Evolutionary conservation across 1,140 invertebrate species (phyloP), one percentile per base, ranked within the genome.

Genomic region (Lethocerus indicus): DNA sequence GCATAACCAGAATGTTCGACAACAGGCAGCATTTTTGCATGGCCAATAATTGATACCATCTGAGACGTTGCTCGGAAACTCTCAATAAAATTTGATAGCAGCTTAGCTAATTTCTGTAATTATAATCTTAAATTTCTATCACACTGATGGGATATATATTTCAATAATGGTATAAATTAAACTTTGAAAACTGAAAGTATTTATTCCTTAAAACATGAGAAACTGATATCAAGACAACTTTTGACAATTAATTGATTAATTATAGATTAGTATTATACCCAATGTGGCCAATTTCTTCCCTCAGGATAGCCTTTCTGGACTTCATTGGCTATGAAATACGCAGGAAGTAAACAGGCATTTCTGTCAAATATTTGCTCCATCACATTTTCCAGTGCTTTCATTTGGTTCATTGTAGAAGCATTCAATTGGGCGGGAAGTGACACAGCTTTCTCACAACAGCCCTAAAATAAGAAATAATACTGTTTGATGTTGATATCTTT

Each of bases 321-420:
- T 69, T 96, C 91, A 67, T 91, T 94, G 0, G 93, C 82, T 53
- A 95, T 86, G 55, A 97, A 87, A 64, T 95, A 95, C 18, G 83
- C 87, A 13, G 93, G 93, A 36, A 96, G 66, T 9, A 97, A 67
- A 60, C 88, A 92, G 3, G 83, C 81, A 68, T 92, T 88, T 25
- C 92, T 71, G 63, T 96, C 87, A 68, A 96, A 87, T 57, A 96
- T 93, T 56, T 85, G 81, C 57, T 83, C 75, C 42, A 94, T 74
- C 2, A 94, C 76, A 61, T 77, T 76, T 58, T 84, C 74, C 14
- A 91, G 64, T n/a, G 78, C 81, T 60, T 80, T 77, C 27, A 89
- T 67, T 65, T 89, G 86, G 6, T 81, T 81, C 59, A 84, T 71
- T 26, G 83, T 74, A 32, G 79, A 79, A n/a, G 80, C 74, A 60